A percentile compares a stretch with the other conserved stretches of the same genome.
These are phyloP conservation scores for Engystomops pustulosus DNA, from an alignment of 2,113 vertebrate genomes.

Conservation along the genomic window DNA sequence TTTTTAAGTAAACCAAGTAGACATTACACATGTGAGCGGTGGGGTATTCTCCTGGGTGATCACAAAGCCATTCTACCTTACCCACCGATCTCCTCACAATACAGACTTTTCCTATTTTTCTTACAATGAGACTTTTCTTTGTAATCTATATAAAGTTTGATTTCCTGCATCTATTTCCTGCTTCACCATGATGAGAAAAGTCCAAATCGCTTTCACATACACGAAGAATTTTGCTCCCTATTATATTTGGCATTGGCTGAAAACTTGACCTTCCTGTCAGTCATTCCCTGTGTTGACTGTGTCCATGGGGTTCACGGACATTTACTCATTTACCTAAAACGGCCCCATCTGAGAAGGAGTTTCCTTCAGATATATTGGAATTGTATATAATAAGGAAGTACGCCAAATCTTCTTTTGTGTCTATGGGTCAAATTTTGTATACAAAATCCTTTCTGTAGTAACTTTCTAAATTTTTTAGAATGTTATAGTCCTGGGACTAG, in stretches of 20 bases:
- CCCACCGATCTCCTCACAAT: conserved; percentile 19
- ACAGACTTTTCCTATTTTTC: conserved; percentile 13
- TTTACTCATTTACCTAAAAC: background rate
- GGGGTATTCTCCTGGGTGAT: background rate
- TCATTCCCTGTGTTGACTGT: background rate
- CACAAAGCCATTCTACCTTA: background rate
- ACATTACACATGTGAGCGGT: too few relatives aligned
- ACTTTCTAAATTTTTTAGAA: too few relatives aligned
- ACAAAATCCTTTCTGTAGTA: too few relatives aligned
- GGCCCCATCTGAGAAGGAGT: background rate
- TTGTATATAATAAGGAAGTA: background rate
- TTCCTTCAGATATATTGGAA: background rate
- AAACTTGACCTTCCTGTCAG: conserved; percentile 16
- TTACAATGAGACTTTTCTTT: conserved; percentile 22
- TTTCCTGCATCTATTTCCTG: conserved; percentile 30
- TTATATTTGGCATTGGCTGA: conserved; percentile 28
- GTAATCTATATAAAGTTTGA: conserved; percentile 33
- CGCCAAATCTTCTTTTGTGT: too few relatives aligned
- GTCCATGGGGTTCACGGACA: background rate
- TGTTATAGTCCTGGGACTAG: too few relatives aligned
- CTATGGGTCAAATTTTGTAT: too few relatives aligned
- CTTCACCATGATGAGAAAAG: background rate
- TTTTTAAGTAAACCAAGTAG: too few relatives aligned
- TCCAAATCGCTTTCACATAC: conserved; percentile 27
- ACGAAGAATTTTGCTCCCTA: conserved; percentile 7